Evolutionary conservation across 2,113 vertebrate species (phyloP), one percentile per base, ranked within the genome.

Genomic region (Rostratula benghalensis): DNA sequence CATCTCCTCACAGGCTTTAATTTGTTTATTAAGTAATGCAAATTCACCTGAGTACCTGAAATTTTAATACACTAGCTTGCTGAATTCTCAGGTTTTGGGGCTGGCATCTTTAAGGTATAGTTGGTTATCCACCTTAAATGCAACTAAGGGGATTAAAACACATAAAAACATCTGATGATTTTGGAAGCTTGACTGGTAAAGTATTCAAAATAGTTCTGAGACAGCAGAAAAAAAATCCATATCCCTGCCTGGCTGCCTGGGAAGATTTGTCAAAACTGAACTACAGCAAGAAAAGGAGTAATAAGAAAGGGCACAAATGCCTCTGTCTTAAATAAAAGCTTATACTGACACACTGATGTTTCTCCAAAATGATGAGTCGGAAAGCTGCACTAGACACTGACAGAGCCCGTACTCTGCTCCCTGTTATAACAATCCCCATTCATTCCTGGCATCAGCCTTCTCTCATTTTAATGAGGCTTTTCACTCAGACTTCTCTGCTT

Each of bases 401-500:
- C 75, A 90, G 63, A 90, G 75, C 75, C n/a, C 4, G 2, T 73
- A 17, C 67, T 83, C 64, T 74, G 56, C 81, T 93, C 75, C 64
- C 46, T 78, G 30, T 15, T 67, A 18, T 87, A 92, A 93, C 76
- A 95, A 93, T 43, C 76, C 73, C 60, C 76, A 60, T 92, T 92
- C 92, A 83, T 45, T 78, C 71, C 71, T 65, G 79, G 85, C 76
- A 94, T 37, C 89, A 93, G 57, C 33, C 92, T 92, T 87, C 88
- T 93, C 78, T 93, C 79, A 68, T 88, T 92, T 90, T 97, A 95
- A 96, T 96, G 94, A 95, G 92, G 75, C 50, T 83, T 95, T 96
- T 96, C 92, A 88, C 87, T 85, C 93, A 81, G 71, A 1, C 53
- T 89, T 95, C 87, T 87, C 74, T 95, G 76, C 87, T 92, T 90